Conservation (phyloP, 2,888 invertebrate species). For the Andrena chrysosceles region DNA sequence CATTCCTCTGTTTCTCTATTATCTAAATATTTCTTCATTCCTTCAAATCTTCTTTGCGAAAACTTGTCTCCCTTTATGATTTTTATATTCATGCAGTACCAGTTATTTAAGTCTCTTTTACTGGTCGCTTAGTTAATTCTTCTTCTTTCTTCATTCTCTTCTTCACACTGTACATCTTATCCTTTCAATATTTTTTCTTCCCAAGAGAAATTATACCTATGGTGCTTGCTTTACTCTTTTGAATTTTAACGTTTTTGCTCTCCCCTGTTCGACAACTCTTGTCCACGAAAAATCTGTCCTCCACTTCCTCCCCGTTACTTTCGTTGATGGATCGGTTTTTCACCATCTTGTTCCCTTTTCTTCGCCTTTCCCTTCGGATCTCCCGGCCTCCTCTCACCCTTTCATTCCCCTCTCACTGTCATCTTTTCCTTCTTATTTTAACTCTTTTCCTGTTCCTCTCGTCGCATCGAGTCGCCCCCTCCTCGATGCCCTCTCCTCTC, state of each 20-base stretch:
- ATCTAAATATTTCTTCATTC: background rate
- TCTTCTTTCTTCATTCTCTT: too few relatives aligned
- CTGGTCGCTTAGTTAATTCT: too few relatives aligned
- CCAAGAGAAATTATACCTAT: too few relatives aligned
- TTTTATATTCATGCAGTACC: background rate
- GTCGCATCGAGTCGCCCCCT: conserved; percentile 38
- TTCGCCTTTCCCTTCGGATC: conserved; percentile 1
- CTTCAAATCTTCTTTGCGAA: background rate
- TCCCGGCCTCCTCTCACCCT: conserved; percentile 3
- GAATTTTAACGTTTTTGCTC: too few relatives aligned
- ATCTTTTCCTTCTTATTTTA: conserved; percentile 28
- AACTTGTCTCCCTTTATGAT: background rate
- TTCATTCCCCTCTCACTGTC: conserved; percentile 18
- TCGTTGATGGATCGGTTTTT: background rate
- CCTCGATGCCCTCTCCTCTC: conserved; percentile 13
- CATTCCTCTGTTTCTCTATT: too few relatives aligned
- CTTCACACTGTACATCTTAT: too few relatives aligned
- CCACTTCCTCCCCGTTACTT: background rate
- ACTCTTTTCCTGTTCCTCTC: background rate
- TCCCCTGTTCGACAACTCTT: too few relatives aligned
- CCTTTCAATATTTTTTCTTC: too few relatives aligned
- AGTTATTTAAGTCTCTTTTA: background rate
- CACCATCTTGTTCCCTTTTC: background rate
- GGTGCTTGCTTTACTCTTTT: too few relatives aligned
- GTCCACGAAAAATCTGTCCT: background rate